A percentile compares a stretch with the other conserved stretches of the same genome.
Conservation (phyloP, 1,140 invertebrate species). For the Dinoponera quadriceps region DNA sequence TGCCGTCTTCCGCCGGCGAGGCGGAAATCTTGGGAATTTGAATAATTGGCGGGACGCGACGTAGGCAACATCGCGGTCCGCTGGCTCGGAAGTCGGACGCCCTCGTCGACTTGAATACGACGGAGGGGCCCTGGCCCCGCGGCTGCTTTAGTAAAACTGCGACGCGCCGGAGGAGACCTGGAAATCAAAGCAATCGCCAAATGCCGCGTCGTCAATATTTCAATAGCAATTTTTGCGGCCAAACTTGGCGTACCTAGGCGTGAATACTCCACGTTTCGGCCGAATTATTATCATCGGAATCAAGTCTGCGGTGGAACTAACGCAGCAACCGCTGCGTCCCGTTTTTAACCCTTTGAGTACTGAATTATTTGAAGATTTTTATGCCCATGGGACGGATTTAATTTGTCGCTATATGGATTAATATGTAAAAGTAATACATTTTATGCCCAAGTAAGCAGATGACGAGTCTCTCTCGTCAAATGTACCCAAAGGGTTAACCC, state of each 20-base stretch:
- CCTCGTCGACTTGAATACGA: slow-evolving; percentile 47
- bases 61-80: slow-evolving; percentile 54
- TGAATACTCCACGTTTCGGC: neutral
- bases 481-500: too few species aligned
- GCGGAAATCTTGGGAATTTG: slow-evolving; percentile 55
- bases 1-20: slow-evolving; percentile 49
- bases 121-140: neutral
- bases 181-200: slow-evolving; percentile 50
- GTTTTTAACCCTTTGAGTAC: too few species aligned
- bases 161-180: slow-evolving; percentile 20
- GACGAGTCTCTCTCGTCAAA: too few species aligned
- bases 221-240: slow-evolving; percentile 28
- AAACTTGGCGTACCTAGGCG: slow-evolving; percentile 3
- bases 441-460: too few species aligned
- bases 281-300: slow-evolving; percentile 8
- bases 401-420: too few species aligned
- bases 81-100: slow-evolving; percentile 37
- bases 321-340: too few species aligned
- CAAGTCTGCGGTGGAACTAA: neutral
- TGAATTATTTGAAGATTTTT: too few species aligned
- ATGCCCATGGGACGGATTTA: too few species aligned
- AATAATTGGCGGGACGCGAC: slow-evolving; percentile 58
- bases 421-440: too few species aligned
- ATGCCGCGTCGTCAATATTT: slow-evolving; percentile 45
- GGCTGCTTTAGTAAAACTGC: slow-evolving; percentile 45